Percentiles rank a stretch among this genome's conserved stretches.
Evolutionary conservation across 1,140 invertebrate genomes (phyloP).

Genomic region (Drosophila bocqueti): DNA sequence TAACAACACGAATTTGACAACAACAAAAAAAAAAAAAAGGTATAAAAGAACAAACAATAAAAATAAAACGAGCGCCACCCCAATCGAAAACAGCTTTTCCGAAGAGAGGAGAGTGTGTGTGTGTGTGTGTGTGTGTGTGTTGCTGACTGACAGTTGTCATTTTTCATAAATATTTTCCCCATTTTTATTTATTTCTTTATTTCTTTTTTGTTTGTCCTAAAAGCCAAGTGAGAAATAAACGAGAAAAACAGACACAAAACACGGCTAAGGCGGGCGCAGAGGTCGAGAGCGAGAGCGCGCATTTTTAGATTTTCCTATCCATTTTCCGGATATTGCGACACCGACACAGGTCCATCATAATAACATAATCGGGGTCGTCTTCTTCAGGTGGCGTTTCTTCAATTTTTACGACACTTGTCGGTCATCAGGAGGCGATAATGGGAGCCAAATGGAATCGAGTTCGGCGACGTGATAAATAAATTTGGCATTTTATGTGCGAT

Average conservation of each 20-base stretch:
- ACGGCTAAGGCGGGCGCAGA: not conserved
- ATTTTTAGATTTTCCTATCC: conserved; percentile 1
- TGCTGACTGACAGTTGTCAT: conserved; percentile 66
- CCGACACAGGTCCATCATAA: conserved; percentile 9
- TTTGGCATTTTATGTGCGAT: conserved; percentile 10
- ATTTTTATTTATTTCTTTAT: conserved; percentile 7
- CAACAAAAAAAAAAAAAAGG: conserved; percentile 7
- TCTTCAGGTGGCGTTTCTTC: conserved; percentile 10
- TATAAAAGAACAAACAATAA: conserved; percentile 49
- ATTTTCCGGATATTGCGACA: conserved; percentile 10
- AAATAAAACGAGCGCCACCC: conserved; percentile 65
- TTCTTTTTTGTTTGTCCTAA: conserved; percentile 33
- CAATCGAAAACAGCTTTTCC: conserved; percentile 13
- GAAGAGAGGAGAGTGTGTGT: not conserved
- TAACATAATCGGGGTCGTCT: conserved; percentile 10
- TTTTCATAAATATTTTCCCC: conserved; percentile 73
- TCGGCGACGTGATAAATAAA: conserved; percentile 21
- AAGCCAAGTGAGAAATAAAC: conserved; percentile 32
- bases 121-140: not conserved
- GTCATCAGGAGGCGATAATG: conserved; percentile 28
- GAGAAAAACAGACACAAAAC: conserved; percentile 11
- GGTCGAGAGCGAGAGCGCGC: conserved; percentile 3
- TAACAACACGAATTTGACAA: conserved; percentile 20
- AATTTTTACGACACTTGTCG: conserved; percentile 17
- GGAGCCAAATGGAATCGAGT: conserved; percentile 17